Percentiles rank a stretch among this genome's conserved stretches.
Evolutionary conservation across 2,113 vertebrate species (phyloP).

Genomic region (Rhipidura dahli): DNA sequence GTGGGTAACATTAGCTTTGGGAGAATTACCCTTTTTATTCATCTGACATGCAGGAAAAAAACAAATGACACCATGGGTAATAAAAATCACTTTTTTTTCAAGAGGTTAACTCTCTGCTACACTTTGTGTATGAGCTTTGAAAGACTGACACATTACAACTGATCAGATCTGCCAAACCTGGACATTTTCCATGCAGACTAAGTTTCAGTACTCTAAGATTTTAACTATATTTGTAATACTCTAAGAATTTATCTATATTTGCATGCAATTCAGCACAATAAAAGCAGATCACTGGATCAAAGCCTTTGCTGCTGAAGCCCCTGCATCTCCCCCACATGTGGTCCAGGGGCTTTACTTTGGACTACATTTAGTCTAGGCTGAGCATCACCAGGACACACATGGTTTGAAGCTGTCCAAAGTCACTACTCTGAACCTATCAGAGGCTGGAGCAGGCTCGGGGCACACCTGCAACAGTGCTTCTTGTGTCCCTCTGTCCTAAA

Average conservation of each 20-base stretch:
- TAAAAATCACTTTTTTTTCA: neutral
- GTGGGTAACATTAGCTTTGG: neutral
- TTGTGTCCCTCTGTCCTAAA: neutral
- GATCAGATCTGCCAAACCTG: neutral
- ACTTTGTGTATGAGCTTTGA: neutral
- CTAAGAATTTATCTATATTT: neutral
- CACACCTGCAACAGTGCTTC: neutral
- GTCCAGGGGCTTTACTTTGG: neutral
- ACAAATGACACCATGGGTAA: neutral
- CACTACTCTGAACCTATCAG: neutral
- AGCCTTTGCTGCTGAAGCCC: neutral
- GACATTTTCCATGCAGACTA: neutral
- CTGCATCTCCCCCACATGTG: neutral
- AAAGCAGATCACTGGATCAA: neutral
- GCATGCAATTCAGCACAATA: neutral
- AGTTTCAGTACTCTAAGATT: neutral
- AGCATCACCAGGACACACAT: neutral
- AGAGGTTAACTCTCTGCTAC: neutral
- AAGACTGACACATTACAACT: neutral
- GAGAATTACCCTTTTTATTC: neutral
- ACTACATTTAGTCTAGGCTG: neutral
- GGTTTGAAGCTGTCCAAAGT: neutral
- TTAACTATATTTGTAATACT: neutral
- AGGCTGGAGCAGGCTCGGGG: neutral
- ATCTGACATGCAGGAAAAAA: neutral